Conservation (phyloP, 2,797 vertebrate genomes). For the Ctenopoma multispine region DNA sequence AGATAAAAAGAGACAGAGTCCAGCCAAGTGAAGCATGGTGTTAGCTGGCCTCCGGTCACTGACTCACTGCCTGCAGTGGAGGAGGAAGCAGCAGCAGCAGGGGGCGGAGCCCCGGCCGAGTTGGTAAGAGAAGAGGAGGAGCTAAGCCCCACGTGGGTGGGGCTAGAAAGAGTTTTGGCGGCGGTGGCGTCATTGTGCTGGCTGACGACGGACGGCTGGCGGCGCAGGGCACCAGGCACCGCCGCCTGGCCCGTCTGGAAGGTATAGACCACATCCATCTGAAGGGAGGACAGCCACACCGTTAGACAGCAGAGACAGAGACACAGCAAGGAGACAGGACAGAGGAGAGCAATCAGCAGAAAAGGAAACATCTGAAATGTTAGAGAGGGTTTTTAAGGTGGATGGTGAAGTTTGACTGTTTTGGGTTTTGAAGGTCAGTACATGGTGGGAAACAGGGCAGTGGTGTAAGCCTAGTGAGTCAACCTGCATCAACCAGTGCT, state of each 20-base stretch:
- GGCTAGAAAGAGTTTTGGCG: slow-evolving; percentile 97
- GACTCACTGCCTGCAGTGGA: slow-evolving; percentile 97
- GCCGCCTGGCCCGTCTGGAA: slow-evolving; percentile 97
- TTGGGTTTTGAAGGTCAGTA: slow-evolving; percentile 4
- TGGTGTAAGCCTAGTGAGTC: too few relatives aligned
- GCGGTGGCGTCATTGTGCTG: slow-evolving; percentile 92
- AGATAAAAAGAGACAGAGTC: slow-evolving; percentile 42
- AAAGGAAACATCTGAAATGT: slow-evolving; percentile 25
- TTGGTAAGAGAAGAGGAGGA: slow-evolving; percentile 89
- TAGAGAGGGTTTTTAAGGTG: slow-evolving; percentile 19
- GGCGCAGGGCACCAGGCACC: slow-evolving; percentile 95
- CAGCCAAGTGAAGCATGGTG: slow-evolving; percentile 53
- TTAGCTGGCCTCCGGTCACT: slow-evolving; percentile 69
- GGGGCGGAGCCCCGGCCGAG: slow-evolving; percentile 89
- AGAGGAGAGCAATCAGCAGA: slow-evolving; percentile 10
- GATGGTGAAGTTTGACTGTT: background rate
- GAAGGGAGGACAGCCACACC: slow-evolving; percentile 87
- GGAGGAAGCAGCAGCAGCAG: slow-evolving; percentile 85
- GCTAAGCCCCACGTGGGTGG: slow-evolving; percentile 95
- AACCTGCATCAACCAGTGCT: background rate
- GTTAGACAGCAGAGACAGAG: slow-evolving; percentile 65
- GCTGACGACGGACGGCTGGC: slow-evolving; percentile 96
- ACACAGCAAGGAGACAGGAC: slow-evolving; percentile 25
- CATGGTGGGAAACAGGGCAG: background rate
- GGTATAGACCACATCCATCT: slow-evolving; percentile 99